phyloP scores from a whole-genome alignment of 1,140 invertebrate genomes.

The Bemisia tabaci region DNA sequence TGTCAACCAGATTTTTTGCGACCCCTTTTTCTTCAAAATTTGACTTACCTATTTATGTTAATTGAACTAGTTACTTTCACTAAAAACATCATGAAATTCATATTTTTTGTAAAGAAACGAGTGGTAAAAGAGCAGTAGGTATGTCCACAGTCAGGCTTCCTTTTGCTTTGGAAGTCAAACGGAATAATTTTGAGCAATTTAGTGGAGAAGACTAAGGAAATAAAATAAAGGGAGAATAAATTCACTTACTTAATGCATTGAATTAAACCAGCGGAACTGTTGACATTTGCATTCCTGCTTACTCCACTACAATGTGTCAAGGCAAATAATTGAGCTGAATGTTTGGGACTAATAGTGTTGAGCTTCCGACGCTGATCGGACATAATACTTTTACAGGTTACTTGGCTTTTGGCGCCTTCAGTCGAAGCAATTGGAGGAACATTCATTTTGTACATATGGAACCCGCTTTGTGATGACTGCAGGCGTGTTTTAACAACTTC shows the following conservation, averaged over 20 bases:
- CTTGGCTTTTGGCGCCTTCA: slow-evolving; percentile 32
- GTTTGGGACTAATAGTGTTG: slow-evolving; percentile 29
- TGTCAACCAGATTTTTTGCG: too few relatives aligned
- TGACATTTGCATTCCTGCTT: slow-evolving; percentile 28
- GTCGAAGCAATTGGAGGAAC: slow-evolving; percentile 33
- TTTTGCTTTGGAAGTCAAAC: too few relatives aligned
- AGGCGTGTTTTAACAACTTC: slow-evolving; percentile 97
- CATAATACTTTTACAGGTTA: slow-evolving; percentile 34
- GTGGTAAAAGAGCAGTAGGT: too few relatives aligned
- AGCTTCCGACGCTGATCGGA: slow-evolving; percentile 34
- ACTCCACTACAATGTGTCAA: slow-evolving; percentile 42
- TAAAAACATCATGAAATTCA: too few relatives aligned
- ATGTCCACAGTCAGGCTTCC: too few relatives aligned
- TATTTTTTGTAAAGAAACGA: too few relatives aligned
- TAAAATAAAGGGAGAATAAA: too few relatives aligned
- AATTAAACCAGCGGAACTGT: slow-evolving; percentile 41
- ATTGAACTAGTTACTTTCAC: too few relatives aligned
- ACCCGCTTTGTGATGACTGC: slow-evolving; percentile 74
- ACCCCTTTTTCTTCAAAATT: too few relatives aligned
- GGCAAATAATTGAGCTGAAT: slow-evolving; percentile 35
- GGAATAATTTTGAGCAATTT: too few relatives aligned
- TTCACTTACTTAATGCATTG: slow-evolving; percentile 51
- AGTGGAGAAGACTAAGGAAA: too few relatives aligned
- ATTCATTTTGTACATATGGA: slow-evolving; percentile 30
- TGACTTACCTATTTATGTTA: too few relatives aligned